Evolutionary conservation across 2,113 vertebrate species (phyloP).

Genomic region (Sceloporus undulatus): DNA sequence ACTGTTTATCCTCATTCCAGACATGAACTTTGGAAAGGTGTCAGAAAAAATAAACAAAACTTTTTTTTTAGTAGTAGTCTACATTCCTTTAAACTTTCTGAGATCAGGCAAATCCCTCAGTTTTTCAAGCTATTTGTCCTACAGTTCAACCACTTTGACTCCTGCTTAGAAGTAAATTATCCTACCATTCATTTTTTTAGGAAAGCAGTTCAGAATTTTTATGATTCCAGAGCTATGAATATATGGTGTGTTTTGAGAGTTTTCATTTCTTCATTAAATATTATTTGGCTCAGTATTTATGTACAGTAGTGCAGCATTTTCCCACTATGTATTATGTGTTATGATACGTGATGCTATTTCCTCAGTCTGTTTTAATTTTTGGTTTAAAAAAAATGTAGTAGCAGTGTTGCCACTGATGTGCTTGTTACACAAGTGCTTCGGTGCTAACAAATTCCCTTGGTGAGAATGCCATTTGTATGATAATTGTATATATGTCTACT

Average conservation of each 20-base stretch:
- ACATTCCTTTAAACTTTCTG: conserved; percentile 79
- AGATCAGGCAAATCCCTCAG: conserved; percentile 73
- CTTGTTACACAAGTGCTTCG: no score
- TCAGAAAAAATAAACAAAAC: conserved; percentile 80
- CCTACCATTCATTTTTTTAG: conserved; percentile 62
- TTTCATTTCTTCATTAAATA: conserved; percentile 68
- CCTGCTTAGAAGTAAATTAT: conserved; percentile 69
- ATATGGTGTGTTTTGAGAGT: conserved; percentile 67
- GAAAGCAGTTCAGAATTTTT: conserved; percentile 67
- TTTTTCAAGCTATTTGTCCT: conserved; percentile 74
- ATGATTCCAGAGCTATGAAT: conserved; percentile 64
- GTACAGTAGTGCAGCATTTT: conserved; percentile 18
- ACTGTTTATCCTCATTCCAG: conserved; percentile 80
- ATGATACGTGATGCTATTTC: not conserved
- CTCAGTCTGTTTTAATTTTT: conserved; percentile 20
- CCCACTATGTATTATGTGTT: not conserved
- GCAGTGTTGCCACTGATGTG: conserved; percentile 29
- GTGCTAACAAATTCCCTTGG: no score
- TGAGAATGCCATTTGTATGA: no score
- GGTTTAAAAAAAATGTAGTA: conserved; percentile 45
- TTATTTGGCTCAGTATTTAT: conserved; percentile 63
- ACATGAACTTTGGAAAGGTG: conserved; percentile 81
- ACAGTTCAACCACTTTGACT: conserved; percentile 76
- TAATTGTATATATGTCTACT: no score
- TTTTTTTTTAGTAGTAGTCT: conserved; percentile 72